These are phyloP conservation scores for Epistrophella euchroma DNA, from an alignment of 2,888 invertebrate genomes.

Conservation along the genomic window DNA sequence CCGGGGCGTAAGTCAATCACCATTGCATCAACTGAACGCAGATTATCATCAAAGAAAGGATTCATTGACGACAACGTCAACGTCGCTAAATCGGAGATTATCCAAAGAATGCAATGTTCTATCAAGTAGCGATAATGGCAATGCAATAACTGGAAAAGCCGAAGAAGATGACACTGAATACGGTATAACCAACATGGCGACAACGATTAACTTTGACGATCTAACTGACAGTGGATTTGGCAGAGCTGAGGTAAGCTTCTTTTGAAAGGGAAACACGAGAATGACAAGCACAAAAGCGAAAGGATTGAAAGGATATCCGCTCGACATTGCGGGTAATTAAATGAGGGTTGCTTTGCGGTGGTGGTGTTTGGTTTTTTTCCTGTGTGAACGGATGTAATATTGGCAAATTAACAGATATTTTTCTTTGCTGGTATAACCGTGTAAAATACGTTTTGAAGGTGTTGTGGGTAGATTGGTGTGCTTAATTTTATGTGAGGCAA, in stretches of 20 bases:
- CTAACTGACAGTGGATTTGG: constrained; percentile 76
- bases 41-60: constrained; percentile 70
- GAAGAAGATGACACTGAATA: constrained; percentile 41
- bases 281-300: constrained; percentile 61
- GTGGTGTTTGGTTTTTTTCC: constrained; percentile 10
- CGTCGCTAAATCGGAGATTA: constrained; percentile 57
- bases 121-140: constrained; percentile 51
- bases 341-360: constrained; percentile 15
- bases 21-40: constrained; percentile 77
- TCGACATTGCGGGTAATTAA: constrained; percentile 32
- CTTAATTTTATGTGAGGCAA: not conserved
- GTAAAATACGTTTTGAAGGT: not conserved
- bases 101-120: constrained; percentile 75
- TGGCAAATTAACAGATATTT: constrained; percentile 60
- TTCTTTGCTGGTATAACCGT: not conserved
- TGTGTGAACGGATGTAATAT: constrained; percentile 30
- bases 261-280: not conserved
- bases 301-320: constrained; percentile 47
- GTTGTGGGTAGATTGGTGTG: not conserved
- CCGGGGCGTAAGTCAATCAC: constrained; percentile 80
- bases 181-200: constrained; percentile 76
- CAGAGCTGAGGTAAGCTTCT: constrained; percentile 79
- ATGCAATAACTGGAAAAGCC: constrained; percentile 32
- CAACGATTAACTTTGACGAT: constrained; percentile 76
- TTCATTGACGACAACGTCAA: constrained; percentile 38